Evolutionary conservation across 2,888 invertebrate genomes (phyloP).

Genomic region (Agrochola lychnidis): DNA sequence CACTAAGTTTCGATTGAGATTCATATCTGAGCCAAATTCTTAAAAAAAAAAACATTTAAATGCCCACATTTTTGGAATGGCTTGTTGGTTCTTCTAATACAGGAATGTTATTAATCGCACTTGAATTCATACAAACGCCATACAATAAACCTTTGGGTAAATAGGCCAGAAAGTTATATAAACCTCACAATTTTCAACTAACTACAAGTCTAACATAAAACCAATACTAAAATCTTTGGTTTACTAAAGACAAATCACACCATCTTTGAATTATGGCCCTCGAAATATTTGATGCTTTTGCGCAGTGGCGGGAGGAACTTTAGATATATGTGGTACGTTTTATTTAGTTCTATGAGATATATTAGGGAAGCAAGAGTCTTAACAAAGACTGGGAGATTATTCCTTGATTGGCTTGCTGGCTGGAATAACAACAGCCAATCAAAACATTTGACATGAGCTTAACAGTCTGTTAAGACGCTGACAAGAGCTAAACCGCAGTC

Average conservation of each 20-base stretch:
- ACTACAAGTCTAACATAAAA: conserved; percentile 55
- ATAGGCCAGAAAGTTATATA: conserved; percentile 39
- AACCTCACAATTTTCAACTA: conserved; percentile 50
- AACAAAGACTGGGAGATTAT: background rate
- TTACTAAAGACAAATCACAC: conserved; percentile 73
- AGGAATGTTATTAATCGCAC: conserved; percentile 64
- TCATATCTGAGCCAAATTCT: conserved; percentile 63
- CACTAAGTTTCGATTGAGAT: conserved; percentile 64
- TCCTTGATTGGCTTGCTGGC: background rate
- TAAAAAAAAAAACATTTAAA: conserved; percentile 55
- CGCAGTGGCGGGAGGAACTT: conserved; percentile 24
- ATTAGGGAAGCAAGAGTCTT: background rate
- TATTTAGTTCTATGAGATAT: conserved; percentile 3
- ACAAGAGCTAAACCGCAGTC: too few relatives aligned
- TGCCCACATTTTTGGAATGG: conserved; percentile 68
- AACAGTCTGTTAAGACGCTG: too few relatives aligned
- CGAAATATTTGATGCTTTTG: conserved; percentile 35
- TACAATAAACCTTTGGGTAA: conserved; percentile 21
- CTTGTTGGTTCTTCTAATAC: conserved; percentile 33
- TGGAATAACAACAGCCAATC: background rate
- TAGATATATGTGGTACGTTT: background rate
- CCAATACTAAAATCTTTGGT: conserved; percentile 82
- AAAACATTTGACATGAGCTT: background rate
- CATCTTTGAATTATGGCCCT: conserved; percentile 66
- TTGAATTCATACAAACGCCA: conserved; percentile 24